phyloP scores from a whole-genome alignment of 2,797 vertebrate species.

The Ctenosaura bakeri region DNA sequence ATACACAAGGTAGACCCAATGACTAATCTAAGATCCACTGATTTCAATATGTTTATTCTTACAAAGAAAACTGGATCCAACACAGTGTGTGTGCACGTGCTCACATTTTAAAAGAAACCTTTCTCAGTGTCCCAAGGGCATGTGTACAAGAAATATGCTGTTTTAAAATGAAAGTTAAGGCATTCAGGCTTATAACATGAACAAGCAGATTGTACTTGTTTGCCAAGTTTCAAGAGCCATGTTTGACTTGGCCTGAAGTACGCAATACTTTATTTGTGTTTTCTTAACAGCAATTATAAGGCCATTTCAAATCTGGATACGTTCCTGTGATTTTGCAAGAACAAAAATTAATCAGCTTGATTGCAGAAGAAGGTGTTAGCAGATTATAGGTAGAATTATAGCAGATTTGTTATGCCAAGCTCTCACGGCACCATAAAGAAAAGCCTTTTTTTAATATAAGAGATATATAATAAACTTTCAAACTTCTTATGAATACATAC shows the following conservation, averaged over 20 bases:
- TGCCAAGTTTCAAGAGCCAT: conserved; percentile 40
- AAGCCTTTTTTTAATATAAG: conserved; percentile 49
- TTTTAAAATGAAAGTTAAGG: conserved; percentile 33
- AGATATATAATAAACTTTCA: conserved; percentile 61
- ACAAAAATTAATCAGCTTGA: conserved; percentile 61
- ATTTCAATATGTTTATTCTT: neutral
- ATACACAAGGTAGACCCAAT: neutral
- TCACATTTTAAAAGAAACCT: neutral
- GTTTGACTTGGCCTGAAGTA: conserved; percentile 48
- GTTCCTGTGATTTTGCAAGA: conserved; percentile 62
- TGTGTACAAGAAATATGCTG: neutral
- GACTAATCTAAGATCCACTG: neutral
- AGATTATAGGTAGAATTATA: conserved; percentile 18
- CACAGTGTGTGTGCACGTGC: neutral
- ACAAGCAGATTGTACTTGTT: conserved; percentile 34
- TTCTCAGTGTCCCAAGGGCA: neutral
- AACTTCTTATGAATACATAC: neutral
- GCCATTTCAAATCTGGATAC: conserved; percentile 55
- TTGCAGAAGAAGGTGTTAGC: conserved; percentile 50
- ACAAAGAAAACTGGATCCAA: conserved; percentile 3
- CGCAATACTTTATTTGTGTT: conserved; percentile 58
- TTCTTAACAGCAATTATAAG: conserved; percentile 49
- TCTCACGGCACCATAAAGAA: conserved; percentile 56
- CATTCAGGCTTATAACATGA: conserved; percentile 24
- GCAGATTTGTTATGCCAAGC: neutral